Conservation (phyloP, 2,888 invertebrate species). For the Melipona beecheii region DNA sequence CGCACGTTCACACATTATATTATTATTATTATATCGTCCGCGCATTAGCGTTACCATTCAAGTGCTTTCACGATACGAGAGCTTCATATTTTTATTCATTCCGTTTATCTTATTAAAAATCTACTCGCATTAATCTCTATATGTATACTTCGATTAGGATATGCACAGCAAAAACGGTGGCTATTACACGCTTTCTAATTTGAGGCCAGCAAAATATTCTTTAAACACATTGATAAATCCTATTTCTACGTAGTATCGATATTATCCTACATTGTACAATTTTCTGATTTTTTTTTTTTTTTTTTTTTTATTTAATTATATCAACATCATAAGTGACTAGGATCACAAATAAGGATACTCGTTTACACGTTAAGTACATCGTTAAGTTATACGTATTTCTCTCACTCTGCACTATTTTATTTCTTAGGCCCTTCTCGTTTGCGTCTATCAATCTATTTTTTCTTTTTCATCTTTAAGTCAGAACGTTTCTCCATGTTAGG, state of each 20-base stretch:
- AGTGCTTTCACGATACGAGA: conserved; percentile 50
- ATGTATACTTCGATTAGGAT: conserved; percentile 41
- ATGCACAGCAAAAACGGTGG: conserved; percentile 50
- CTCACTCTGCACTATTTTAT: conserved; percentile 10
- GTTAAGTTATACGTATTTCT: conserved; percentile 9
- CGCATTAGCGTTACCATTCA: conserved; percentile 51
- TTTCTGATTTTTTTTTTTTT: conserved; percentile 8
- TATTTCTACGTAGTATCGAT: conserved; percentile 18
- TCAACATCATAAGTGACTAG: conserved; percentile 35
- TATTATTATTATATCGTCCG: conserved; percentile 36
- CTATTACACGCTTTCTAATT: conserved; percentile 35
- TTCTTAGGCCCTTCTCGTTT: conserved; percentile 24
- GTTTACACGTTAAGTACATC: conserved; percentile 31
- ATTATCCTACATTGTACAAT: conserved; percentile 71
- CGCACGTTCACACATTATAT: conserved; percentile 54
- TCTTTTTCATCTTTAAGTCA: too few species aligned
- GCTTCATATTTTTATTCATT: conserved; percentile 45
- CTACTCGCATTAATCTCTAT: conserved; percentile 56
- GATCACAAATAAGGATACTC: conserved; percentile 32
- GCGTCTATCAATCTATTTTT: background rate
- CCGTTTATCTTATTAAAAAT: conserved; percentile 59
- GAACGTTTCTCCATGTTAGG: background rate
- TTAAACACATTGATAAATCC: conserved; percentile 22
- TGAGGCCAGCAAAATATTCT: conserved; percentile 49
- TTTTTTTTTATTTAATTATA: conserved; percentile 3